Percentiles rank a stretch among this genome's conserved stretches.
Evolutionary conservation across 2,888 invertebrate genomes (phyloP).

Genomic region (Yponomeuta sedellus): DNA sequence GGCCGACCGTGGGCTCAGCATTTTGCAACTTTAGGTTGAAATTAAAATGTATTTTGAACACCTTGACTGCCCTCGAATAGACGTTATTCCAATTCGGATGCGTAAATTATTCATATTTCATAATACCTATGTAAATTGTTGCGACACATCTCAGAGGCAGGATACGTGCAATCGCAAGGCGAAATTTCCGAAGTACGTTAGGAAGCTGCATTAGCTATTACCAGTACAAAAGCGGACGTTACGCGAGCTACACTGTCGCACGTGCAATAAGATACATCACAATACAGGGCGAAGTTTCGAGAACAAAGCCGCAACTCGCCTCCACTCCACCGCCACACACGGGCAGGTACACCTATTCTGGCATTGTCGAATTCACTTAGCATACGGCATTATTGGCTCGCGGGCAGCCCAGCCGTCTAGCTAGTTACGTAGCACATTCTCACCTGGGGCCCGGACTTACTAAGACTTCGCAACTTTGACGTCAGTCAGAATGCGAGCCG

Average conservation of each 20-base stretch:
- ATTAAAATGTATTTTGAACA: slow-evolving; percentile 29
- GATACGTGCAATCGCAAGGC: slow-evolving; percentile 17
- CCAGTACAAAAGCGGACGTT: slow-evolving; percentile 31
- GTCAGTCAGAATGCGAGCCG: slow-evolving; percentile 36
- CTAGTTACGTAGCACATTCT: slow-evolving; percentile 74
- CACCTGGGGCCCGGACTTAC: slow-evolving; percentile 69
- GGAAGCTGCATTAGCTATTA: slow-evolving; percentile 20
- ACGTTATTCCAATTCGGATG: not conserved
- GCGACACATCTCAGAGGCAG: slow-evolving; percentile 15
- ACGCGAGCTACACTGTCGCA: slow-evolving; percentile 37
- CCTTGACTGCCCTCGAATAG: not conserved
- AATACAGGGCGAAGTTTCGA: slow-evolving; percentile 54
- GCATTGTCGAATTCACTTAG: slow-evolving; percentile 67
- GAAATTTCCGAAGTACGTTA: slow-evolving; percentile 18
- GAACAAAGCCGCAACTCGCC: slow-evolving; percentile 66
- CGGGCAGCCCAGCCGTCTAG: slow-evolving; percentile 56
- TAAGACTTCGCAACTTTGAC: slow-evolving; percentile 73
- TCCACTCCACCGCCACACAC: slow-evolving; percentile 37
- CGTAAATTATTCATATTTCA: not conserved
- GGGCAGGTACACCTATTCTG: slow-evolving; percentile 40
- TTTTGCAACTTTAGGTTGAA: slow-evolving; percentile 14
- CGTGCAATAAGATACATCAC: slow-evolving; percentile 64
- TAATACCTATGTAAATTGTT: slow-evolving; percentile 10
- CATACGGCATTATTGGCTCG: slow-evolving; percentile 60
- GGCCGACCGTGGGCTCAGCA: slow-evolving; percentile 52